Evolutionary conservation across 2,888 invertebrate genomes (phyloP), one percentile per base, ranked within the genome.

Genomic region (Andrena hattorfiana): DNA sequence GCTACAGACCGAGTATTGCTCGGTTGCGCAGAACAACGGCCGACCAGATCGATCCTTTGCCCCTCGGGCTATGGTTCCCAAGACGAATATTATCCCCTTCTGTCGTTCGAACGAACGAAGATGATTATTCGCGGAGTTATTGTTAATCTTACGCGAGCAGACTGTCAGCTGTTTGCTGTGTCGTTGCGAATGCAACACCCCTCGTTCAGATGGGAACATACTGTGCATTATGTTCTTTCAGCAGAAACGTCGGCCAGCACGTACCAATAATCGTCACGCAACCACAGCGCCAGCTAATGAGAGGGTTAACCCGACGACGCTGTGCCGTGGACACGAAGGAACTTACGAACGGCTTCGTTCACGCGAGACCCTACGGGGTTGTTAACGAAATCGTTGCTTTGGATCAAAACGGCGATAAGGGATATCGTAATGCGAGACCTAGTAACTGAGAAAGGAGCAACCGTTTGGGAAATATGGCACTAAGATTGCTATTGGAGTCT

Each of bases 261-360:
- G 72, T 72, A 60, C 73, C 73, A 42, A 56, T 72, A 72, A 67
- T 60, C 67, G 77, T 72, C 76, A 59, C 69, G 64, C 76, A 54
- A 77, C 16, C 59, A n/a, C 30, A 51, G 28, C 32, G 23, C n/a
- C 63, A 28, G 56, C 30, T 76, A 79, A 79, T 64, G 63, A 69
- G 35, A 64, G 42, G 71, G 54, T 51, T 48, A 51, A 42, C 42
- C 28, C 51, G 28, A 49, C 51, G 28, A 49, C 32, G 30, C n/a
- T 20, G 56, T 54, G 63, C 42, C 72, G 74, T 63, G 30, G 42
- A 26, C 59, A 56, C 59, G 49, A 63, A 59, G 56, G 13, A 35
- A 26, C 26, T 64, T 64, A 54, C 13, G 51, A 63, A 64, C 26
- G 60, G 49, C 20, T 42, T 74, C 59, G 64, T 77, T 74, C 77